Evolutionary conservation across 2,113 vertebrate species (phyloP), one percentile per base, ranked within the genome.

Genomic region (Porphyrio hochstetteri): DNA sequence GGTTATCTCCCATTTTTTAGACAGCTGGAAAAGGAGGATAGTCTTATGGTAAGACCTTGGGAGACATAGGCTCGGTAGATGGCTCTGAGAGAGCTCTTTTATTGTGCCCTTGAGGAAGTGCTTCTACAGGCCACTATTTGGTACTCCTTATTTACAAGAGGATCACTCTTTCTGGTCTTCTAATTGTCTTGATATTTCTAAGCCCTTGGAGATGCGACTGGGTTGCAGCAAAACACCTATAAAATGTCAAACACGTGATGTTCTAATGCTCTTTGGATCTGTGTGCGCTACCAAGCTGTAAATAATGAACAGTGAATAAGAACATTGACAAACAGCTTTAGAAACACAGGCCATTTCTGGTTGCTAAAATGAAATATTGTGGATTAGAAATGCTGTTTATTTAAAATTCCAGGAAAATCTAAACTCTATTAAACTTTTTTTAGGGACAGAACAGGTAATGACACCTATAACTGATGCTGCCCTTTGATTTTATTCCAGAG

Each of bases 161-260:
- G 12, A 71, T 70, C 20, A 28, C 56, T 88, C 8, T 50, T 90
- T 86, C 42, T 90, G 38, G 12, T 64, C 29, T 77, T 64, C 29
- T 91, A 68, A 71, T 63, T 94, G 70, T 74, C 64, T 75, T 81
- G 20, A 4, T 90, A n/a, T 90, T 93, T 90, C 52, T 70, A 71
- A 33, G 31, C 10, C 46, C 16, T 16, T 56, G 31, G 28, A 13
- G 35, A 25, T 64, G 55, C 42, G 28, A 55, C 24, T 31, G 20
- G 13, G 4, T 71, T 86, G 29, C 27, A 72, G 40, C 27, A 63
- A 55, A 93, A 67, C 17, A 59, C 31, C 89, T 65, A 25, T 59
- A 19, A 61, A 78, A 9, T 28, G 13, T 68, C 46, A 67, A 57
- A 44, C 25, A 18, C 17, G 7, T 0, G 1, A 27, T 3, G 0